A percentile compares a stretch with the other conserved stretches of the same genome.
Evolutionary conservation across 2,113 vertebrate species (phyloP).

Genomic region (Sciurus niger): DNA sequence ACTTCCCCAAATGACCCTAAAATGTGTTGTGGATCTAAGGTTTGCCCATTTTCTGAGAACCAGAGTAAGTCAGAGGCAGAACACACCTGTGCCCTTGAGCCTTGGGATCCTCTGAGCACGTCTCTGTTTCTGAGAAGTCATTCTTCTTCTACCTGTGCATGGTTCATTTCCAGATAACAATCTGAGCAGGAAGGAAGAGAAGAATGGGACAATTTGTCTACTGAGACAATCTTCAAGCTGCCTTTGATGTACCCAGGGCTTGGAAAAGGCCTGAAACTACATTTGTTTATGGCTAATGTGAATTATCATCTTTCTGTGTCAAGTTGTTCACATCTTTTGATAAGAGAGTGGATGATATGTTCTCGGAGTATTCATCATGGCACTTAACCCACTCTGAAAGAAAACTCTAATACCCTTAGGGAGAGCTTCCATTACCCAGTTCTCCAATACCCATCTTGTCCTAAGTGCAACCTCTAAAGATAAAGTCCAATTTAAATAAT

Average conservation of each 20-base stretch:
- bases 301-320: slow-evolving; percentile 73
- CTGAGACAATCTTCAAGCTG: neutral
- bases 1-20: neutral
- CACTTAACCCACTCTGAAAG: slow-evolving; percentile 72
- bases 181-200: neutral
- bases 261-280: slow-evolving; percentile 55
- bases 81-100: neutral
- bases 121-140: slow-evolving; percentile 50
- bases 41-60: slow-evolving; percentile 21
- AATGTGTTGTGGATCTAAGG: slow-evolving; percentile 15
- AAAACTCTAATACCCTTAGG: slow-evolving; percentile 60
- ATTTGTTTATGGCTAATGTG: slow-evolving; percentile 50
- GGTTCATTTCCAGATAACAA: slow-evolving; percentile 19
- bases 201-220: slow-evolving; percentile 31
- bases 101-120: neutral
- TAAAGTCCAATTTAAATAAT: slow-evolving; percentile 80
- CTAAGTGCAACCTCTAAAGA: slow-evolving; percentile 78
- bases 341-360: slow-evolving; percentile 22
- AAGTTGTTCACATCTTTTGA: slow-evolving; percentile 70
- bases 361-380: slow-evolving; percentile 71
- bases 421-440: slow-evolving; percentile 77
- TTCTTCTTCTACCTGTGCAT: neutral
- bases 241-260: neutral
- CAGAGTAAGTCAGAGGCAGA: neutral
- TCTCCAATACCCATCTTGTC: slow-evolving; percentile 77